A percentile compares a stretch with the other conserved stretches of the same genome.
phyloP scores from a whole-genome alignment of 2,113 vertebrate genomes.

The Arothron firmamentum region DNA sequence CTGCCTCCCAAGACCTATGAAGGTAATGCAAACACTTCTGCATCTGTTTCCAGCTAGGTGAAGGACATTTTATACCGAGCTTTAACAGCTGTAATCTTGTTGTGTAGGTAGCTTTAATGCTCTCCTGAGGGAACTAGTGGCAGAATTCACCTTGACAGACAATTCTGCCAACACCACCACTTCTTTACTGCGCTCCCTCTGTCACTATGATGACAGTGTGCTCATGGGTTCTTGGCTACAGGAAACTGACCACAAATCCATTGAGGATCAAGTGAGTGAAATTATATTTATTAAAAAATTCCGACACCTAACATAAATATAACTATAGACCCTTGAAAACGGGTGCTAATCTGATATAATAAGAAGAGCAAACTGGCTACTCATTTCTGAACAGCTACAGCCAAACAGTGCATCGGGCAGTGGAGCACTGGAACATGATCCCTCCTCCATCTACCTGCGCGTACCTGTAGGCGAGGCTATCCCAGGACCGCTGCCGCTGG shows the following conservation, averaged over 20 bases:
- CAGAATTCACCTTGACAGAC: slow-evolving; percentile 97
- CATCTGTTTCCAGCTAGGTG: background rate
- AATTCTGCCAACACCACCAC: slow-evolving; percentile 98
- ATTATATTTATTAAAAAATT: background rate
- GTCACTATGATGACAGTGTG: slow-evolving; percentile 97
- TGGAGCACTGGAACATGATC: slow-evolving; percentile 94
- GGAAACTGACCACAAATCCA: slow-evolving; percentile 98
- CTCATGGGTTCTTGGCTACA: slow-evolving; percentile 99
- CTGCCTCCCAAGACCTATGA: slow-evolving; percentile 97
- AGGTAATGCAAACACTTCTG: slow-evolving; percentile 73
- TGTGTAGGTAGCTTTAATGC: slow-evolving; percentile 89
- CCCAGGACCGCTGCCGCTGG: slow-evolving; percentile 92
- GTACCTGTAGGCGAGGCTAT: slow-evolving; percentile 92
- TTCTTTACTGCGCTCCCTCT: slow-evolving; percentile 92
- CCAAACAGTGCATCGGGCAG: slow-evolving; percentile 98
- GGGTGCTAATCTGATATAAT: too few relatives aligned
- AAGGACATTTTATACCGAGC: background rate
- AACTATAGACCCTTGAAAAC: too few relatives aligned
- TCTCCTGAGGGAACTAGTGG: slow-evolving; percentile 91
- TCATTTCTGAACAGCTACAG: slow-evolving; percentile 80
- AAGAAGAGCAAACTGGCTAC: background rate
- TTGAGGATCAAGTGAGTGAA: slow-evolving; percentile 90
- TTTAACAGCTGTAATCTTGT: slow-evolving; percentile 3
- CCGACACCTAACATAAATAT: too few relatives aligned
- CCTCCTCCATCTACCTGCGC: slow-evolving; percentile 95